These are phyloP conservation scores for Panonychus citri DNA, from an alignment of 1,140 invertebrate genomes.

Conservation along the genomic window DNA sequence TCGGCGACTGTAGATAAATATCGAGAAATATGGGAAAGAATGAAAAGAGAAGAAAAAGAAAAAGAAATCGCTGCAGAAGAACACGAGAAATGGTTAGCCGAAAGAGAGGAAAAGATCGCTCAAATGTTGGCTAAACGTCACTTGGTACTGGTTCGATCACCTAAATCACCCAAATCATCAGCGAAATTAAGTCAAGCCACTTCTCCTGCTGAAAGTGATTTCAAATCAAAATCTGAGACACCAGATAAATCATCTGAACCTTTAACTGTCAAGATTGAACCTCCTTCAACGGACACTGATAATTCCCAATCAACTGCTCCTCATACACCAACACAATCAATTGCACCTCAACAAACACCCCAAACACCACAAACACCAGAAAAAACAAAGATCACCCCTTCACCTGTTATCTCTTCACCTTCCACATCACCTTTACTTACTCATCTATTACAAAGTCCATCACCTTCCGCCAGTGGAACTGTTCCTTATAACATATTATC, in stretches of 20 bases:
- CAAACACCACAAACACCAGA: not conserved
- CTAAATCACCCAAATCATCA: not conserved
- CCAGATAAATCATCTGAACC: not conserved
- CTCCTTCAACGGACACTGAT: not conserved
- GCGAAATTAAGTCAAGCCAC: not conserved
- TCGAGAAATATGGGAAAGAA: slow-evolving; percentile 40
- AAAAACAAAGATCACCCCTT: slow-evolving; percentile 6
- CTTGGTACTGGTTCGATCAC: not conserved
- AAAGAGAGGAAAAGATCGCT: slow-evolving; percentile 32
- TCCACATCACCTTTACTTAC: slow-evolving; percentile 46
- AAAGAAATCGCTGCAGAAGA: slow-evolving; percentile 35
- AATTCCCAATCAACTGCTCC: not conserved
- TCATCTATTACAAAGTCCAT: slow-evolving; percentile 48
- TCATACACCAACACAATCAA: not conserved
- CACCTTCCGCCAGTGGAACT: not conserved
- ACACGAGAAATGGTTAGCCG: slow-evolving; percentile 39
- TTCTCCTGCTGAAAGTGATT: not conserved
- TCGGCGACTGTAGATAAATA: slow-evolving; percentile 35
- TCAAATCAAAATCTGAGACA: not conserved
- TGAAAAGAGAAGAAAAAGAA: slow-evolving; percentile 41
- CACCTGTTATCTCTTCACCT: slow-evolving; percentile 8
- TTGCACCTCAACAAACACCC: not conserved
- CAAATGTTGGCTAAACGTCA: not conserved
- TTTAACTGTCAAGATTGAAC: not conserved
- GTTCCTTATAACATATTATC: not conserved